phyloP scores from a whole-genome alignment of 2,113 vertebrate species.

The Lipophrys pholis region DNA sequence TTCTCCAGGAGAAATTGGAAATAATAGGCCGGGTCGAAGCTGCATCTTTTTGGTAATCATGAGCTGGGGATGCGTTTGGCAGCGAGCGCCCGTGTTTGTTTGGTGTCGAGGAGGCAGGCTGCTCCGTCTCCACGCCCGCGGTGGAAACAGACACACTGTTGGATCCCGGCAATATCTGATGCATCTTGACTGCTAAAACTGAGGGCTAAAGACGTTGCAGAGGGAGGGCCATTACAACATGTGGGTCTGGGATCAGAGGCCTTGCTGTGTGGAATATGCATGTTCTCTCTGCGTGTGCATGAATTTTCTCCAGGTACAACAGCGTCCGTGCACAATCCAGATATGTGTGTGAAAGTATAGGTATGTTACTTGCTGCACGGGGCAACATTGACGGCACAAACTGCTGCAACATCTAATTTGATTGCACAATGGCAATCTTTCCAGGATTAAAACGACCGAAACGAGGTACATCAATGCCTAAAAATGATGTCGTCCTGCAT shows the following conservation, averaged over 20 bases:
- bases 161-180: constrained; percentile 66
- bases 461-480: no score
- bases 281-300: no score
- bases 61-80: constrained; percentile 29
- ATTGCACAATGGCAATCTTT: no score
- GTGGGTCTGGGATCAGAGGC: constrained; percentile 25
- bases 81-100: constrained; percentile 50
- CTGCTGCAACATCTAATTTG: no score
- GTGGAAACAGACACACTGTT: constrained; percentile 50
- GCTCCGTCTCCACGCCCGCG: constrained; percentile 23
- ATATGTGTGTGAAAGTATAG: no score
- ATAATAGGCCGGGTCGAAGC: constrained; percentile 69
- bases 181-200: constrained; percentile 40
- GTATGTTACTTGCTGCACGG: no score
- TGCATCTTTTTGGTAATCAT: constrained; percentile 67
- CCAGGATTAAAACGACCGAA: no score
- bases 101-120: constrained; percentile 41
- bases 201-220: constrained; percentile 18
- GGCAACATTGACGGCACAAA: no score
- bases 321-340: no score
- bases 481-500: no score
- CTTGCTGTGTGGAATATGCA: no score
- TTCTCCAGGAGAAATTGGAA: constrained; percentile 84
- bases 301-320: no score
- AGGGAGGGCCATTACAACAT: constrained; percentile 14